Evolutionary conservation across 2,113 vertebrate genomes (phyloP).

Genomic region (Lycocorax pyrrhopterus): DNA sequence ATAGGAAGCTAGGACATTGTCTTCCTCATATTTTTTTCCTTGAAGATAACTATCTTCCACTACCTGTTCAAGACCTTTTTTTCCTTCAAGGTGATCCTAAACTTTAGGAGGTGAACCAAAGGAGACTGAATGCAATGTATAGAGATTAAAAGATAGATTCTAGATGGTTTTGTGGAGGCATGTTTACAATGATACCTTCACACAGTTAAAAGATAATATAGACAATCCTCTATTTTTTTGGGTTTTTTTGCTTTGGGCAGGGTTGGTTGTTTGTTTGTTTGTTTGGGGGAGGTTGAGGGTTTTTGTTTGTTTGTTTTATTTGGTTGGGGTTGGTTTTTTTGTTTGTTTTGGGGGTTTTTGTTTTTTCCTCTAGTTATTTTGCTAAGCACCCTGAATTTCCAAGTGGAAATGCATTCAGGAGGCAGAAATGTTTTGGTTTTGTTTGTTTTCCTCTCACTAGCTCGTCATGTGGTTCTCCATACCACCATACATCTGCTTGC

Average conservation of each 20-base stretch:
- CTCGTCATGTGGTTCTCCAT: neutral
- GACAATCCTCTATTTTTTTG: neutral
- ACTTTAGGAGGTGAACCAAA: neutral
- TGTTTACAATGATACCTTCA: neutral
- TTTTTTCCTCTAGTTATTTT: neutral
- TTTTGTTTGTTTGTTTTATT: neutral
- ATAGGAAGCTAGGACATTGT: neutral
- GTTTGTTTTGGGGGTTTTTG: no score
- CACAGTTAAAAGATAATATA: neutral
- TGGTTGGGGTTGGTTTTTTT: neutral
- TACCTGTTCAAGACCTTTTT: neutral
- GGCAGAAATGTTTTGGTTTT: neutral
- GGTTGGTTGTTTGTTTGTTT: neutral
- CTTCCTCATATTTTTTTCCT: neutral
- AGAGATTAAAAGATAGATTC: neutral
- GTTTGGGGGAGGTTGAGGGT: rapidly evolving
- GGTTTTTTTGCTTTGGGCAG: neutral
- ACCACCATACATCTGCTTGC: neutral
- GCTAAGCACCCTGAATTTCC: neutral
- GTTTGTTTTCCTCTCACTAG: neutral
- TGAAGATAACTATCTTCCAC: neutral
- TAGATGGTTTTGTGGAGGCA: neutral
- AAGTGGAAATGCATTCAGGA: neutral
- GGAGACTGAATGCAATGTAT: neutral
- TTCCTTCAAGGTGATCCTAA: neutral